Percentiles rank a stretch among this genome's conserved stretches.
These are phyloP conservation scores for Larimichthys polyactis DNA, from an alignment of 2,113 vertebrate genomes.

Conservation along the genomic window DNA sequence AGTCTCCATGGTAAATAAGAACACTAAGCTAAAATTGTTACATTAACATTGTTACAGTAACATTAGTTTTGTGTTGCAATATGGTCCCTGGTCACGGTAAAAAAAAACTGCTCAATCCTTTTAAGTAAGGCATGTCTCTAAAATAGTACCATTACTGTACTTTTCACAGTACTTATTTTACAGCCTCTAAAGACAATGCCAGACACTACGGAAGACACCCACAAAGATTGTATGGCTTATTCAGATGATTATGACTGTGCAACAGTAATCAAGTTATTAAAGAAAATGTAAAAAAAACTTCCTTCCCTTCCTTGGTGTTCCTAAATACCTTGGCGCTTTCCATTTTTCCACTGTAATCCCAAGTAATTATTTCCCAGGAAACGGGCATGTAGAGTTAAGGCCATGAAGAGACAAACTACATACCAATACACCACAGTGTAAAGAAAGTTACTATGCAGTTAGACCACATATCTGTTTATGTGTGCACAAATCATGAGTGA, in stretches of 20 bases:
- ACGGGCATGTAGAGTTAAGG: not conserved
- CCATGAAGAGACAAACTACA: not conserved
- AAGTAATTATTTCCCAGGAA: not conserved
- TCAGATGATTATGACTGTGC: not conserved
- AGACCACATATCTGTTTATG: not conserved
- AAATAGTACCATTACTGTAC: not conserved
- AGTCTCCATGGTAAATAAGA: not conserved
- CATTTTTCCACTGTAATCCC: too few relatives aligned
- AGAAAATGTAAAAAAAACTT: too few relatives aligned
- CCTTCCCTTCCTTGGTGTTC: too few relatives aligned
- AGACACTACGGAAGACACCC: not conserved
- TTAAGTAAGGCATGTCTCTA: not conserved
- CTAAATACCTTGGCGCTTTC: not conserved
- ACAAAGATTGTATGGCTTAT: not conserved
- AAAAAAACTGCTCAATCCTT: slow-evolving; percentile 3
- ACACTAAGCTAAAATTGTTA: not conserved
- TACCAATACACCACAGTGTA: not conserved
- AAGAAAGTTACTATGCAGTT: not conserved
- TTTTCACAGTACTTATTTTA: not conserved
- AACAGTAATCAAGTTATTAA: too few relatives aligned
- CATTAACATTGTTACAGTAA: too few relatives aligned
- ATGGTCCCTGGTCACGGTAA: not conserved
- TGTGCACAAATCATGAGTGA: not conserved
- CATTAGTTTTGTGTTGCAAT: not conserved
- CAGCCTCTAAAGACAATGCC: not conserved